Conservation (phyloP, 2,113 vertebrate species). For the Chloropsis hardwickii region DNA sequence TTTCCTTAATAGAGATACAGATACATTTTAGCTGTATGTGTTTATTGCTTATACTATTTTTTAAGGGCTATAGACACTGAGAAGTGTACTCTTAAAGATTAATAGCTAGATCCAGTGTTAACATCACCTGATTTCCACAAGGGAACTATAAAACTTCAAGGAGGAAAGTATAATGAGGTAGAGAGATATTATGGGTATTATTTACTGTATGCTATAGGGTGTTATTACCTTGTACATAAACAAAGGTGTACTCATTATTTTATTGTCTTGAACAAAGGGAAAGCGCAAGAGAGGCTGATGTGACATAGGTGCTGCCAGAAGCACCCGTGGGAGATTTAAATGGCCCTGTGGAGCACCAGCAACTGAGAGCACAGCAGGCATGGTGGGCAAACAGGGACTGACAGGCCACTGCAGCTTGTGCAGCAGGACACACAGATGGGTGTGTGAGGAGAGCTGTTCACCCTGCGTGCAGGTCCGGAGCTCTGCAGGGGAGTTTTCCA, state of each 20-base stretch:
- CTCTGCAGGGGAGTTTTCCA: no score
- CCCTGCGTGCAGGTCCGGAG: not conserved
- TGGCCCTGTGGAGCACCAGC: not conserved
- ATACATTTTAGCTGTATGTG: not conserved
- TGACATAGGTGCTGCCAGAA: not conserved
- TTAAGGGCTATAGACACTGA: not conserved
- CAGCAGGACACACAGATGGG: not conserved
- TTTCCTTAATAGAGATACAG: not conserved
- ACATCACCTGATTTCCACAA: not conserved
- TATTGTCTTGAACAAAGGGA: not conserved
- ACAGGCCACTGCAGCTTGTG: not conserved
- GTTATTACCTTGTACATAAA: not conserved
- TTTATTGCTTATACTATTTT: not conserved
- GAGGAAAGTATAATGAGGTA: slow-evolving; percentile 23
- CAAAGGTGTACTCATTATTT: not conserved
- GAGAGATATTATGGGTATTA: not conserved
- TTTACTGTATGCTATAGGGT: not conserved
- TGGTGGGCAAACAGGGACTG: no score
- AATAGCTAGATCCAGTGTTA: not conserved
- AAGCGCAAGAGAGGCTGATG: not conserved
- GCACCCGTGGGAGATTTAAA: rapidly evolving
- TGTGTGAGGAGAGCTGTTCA: rapidly evolving
- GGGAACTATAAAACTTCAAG: not conserved
- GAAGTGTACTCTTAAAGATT: not conserved
- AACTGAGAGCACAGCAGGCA: rapidly evolving